A percentile compares a stretch with the other conserved stretches of the same genome.
Evolutionary conservation across 2,113 vertebrate genomes (phyloP).

Genomic region (Dasyprocta punctata): DNA sequence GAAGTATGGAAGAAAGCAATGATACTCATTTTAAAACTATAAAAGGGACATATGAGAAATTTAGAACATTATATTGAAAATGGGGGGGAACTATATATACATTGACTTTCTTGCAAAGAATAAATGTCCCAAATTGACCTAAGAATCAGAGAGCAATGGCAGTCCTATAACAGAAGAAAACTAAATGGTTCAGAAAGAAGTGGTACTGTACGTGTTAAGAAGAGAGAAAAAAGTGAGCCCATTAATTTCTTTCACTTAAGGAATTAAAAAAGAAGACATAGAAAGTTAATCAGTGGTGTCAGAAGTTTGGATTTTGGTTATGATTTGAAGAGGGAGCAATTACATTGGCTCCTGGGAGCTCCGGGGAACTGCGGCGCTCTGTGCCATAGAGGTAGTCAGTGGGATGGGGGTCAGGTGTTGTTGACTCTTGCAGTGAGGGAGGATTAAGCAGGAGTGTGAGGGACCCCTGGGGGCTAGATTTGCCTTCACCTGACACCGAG

Average conservation of each 20-base stretch:
- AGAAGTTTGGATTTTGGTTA: not conserved
- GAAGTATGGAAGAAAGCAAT: not conserved
- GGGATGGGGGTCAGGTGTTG: fast-evolving
- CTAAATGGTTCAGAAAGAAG: not conserved
- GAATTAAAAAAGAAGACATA: not conserved
- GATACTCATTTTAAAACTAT: not conserved
- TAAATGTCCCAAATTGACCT: not conserved
- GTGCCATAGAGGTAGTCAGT: too few species aligned
- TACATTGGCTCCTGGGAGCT: not conserved
- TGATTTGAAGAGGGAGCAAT: not conserved
- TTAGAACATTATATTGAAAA: not conserved
- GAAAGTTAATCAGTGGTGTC: not conserved
- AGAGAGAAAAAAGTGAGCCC: not conserved
- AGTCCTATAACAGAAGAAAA: not conserved
- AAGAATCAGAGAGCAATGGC: not conserved
- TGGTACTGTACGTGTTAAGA: not conserved
- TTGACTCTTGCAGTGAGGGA: too few species aligned
- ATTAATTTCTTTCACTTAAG: not conserved
- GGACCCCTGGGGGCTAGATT: not conserved
- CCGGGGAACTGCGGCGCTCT: not conserved
- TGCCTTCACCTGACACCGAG: not conserved
- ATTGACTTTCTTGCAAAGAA: not conserved
- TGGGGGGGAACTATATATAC: not conserved
- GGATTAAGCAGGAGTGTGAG: not conserved
- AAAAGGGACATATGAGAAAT: not conserved